Evolutionary conservation across 2,888 invertebrate species (phyloP).

Genomic region (Subacronicta megacephala): DNA sequence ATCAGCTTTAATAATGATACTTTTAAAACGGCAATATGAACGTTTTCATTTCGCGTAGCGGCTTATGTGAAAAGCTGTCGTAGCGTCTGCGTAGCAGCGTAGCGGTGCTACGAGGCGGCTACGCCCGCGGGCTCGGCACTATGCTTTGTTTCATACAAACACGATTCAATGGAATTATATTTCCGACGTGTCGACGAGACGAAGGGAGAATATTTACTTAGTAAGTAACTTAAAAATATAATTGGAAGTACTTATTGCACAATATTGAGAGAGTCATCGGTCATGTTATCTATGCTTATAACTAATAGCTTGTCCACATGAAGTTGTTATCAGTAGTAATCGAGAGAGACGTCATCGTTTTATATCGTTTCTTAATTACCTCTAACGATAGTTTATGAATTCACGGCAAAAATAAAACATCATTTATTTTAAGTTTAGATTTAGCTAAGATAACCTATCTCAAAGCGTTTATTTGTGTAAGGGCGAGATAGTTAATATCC

Average conservation of each 20-base stretch:
- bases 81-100: constrained; percentile 44
- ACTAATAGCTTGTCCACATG: not conserved
- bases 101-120: constrained; percentile 51
- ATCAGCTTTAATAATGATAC: no score
- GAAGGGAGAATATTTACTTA: not conserved
- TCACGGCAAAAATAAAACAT: no score
- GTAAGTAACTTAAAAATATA: no score
- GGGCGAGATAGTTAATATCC: no score
- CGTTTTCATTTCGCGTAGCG: constrained; percentile 28
- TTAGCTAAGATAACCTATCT: no score
- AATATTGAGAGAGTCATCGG: not conserved
- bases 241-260: not conserved
- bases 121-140: constrained; percentile 35
- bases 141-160: constrained; percentile 31
- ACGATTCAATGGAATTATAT: constrained; percentile 35
- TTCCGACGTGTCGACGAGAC: constrained; percentile 7
- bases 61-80: constrained; percentile 27
- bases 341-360: not conserved
- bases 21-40: constrained; percentile 7
- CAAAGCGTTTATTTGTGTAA: no score
- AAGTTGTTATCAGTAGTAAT: not conserved
- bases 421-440: no score
- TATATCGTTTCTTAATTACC: no score
- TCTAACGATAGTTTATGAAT: no score
- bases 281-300: not conserved